phyloP scores from a whole-genome alignment of 2,888 invertebrate species.

The Drosophila nigritarsus region DNA sequence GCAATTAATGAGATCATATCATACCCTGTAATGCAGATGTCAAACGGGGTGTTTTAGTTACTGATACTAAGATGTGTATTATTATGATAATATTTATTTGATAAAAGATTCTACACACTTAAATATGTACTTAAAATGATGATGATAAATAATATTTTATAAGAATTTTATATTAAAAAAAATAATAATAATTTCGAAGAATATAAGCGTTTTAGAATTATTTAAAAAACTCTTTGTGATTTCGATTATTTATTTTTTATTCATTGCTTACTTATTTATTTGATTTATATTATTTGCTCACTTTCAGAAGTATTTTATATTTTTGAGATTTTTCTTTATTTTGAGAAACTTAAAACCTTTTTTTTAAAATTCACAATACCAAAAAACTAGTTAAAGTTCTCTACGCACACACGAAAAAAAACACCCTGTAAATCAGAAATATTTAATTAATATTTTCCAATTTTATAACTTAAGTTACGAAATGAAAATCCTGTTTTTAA shows the following conservation, averaged over 20 bases:
- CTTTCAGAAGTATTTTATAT: background rate
- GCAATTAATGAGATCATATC: slow-evolving; percentile 10
- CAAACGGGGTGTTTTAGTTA: background rate
- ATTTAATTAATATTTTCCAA: background rate
- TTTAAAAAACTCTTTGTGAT: background rate
- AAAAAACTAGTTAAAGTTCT: too few relatives aligned
- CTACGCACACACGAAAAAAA: background rate
- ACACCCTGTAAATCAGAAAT: background rate
- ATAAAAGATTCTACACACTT: background rate
- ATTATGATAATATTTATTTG: background rate
- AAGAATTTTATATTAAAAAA: background rate
- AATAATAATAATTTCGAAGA: background rate
- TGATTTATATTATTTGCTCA: background rate
- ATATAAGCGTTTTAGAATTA: background rate
- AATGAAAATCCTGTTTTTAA: background rate
- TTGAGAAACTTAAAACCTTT: background rate
- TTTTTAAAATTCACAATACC: too few relatives aligned
- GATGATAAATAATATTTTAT: background rate
- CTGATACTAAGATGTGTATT: background rate
- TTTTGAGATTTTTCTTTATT: background rate
- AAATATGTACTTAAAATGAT: background rate
- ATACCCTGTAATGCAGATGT: slow-evolving; percentile 22
- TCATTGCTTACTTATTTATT: too few relatives aligned
- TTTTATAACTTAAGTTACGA: background rate
- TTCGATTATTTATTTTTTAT: background rate